Conservation (phyloP, 2,797 vertebrate species). For the Pampus argenteus region DNA sequence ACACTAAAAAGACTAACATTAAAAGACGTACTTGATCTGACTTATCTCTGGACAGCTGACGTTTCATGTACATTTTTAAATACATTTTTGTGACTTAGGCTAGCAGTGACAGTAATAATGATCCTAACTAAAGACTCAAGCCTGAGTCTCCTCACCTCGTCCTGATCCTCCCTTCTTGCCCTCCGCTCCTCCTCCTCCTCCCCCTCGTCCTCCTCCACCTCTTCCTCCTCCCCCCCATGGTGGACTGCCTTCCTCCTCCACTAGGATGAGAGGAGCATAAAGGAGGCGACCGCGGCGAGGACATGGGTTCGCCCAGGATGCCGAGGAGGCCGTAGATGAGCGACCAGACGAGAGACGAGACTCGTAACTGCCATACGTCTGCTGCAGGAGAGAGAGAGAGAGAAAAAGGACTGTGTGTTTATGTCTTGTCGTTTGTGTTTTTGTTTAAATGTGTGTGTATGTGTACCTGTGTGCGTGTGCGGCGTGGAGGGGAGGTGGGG, state of each 20-base stretch:
- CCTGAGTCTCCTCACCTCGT: slow-evolving; percentile 57
- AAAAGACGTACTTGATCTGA: no score
- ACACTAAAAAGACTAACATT: no score
- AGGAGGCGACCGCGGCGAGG: slow-evolving; percentile 86
- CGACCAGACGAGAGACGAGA: slow-evolving; percentile 59
- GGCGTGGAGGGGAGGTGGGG: slow-evolving; percentile 68
- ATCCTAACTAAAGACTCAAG: no score
- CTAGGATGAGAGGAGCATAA: slow-evolving; percentile 90
- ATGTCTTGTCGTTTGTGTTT: neutral
- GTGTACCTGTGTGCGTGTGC: slow-evolving; percentile 48
- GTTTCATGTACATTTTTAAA: no score
- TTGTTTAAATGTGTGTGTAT: neutral
- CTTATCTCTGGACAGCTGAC: no score
- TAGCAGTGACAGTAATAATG: no score
- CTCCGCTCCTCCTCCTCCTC: slow-evolving; percentile 68
- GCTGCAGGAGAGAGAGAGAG: slow-evolving; percentile 9
- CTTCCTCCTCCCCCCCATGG: slow-evolving; percentile 55
- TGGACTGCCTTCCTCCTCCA: slow-evolving; percentile 83
- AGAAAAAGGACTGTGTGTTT: neutral
- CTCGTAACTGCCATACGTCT: slow-evolving; percentile 57
- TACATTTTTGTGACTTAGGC: no score
- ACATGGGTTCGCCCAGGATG: slow-evolving; percentile 88
- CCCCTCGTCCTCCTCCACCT: slow-evolving; percentile 57
- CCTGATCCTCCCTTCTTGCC: slow-evolving; percentile 58
- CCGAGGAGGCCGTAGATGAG: slow-evolving; percentile 70